Evolutionary conservation across 2,113 vertebrate genomes (phyloP).

Genomic region (Seriola aureovittata): DNA sequence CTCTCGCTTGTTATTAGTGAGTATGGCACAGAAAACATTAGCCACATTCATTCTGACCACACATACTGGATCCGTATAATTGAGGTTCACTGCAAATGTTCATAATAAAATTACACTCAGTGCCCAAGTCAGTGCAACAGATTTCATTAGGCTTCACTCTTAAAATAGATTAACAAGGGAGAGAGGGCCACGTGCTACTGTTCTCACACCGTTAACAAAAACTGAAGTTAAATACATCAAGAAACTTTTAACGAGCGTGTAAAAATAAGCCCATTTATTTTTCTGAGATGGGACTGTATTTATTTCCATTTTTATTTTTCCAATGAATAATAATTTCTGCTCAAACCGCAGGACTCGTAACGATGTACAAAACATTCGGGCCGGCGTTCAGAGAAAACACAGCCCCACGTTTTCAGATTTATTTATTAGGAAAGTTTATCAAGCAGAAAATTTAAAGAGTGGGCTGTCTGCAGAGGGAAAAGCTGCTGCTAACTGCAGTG

Average conservation of each 20-base stretch:
- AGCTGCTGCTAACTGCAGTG: neutral
- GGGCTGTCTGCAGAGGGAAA: neutral
- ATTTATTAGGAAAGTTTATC: conserved; percentile 37
- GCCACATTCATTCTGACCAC: conserved; percentile 26
- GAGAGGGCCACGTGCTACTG: conserved; percentile 37
- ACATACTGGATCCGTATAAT: conserved; percentile 26
- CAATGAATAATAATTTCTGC: conserved; percentile 20
- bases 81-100: conserved; percentile 41
- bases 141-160: conserved; percentile 20
- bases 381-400: conserved; percentile 27
- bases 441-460: conserved; percentile 42
- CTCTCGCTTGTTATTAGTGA: conserved; percentile 14
- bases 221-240: conserved; percentile 7
- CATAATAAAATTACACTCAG: conserved; percentile 21
- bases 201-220: conserved; percentile 31
- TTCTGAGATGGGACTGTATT: conserved; percentile 12
- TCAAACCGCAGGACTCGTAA: conserved; percentile 25
- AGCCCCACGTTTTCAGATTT: conserved; percentile 2
- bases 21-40: neutral
- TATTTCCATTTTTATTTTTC: conserved; percentile 32
- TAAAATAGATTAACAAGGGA: conserved; percentile 32
- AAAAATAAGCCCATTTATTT: conserved; percentile 27
- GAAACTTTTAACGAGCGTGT: conserved; percentile 29
- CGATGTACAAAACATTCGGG: conserved; percentile 18
- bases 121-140: neutral